Evolutionary conservation across 2,888 invertebrate species (phyloP).

Genomic region (Notodonta ziczac): DNA sequence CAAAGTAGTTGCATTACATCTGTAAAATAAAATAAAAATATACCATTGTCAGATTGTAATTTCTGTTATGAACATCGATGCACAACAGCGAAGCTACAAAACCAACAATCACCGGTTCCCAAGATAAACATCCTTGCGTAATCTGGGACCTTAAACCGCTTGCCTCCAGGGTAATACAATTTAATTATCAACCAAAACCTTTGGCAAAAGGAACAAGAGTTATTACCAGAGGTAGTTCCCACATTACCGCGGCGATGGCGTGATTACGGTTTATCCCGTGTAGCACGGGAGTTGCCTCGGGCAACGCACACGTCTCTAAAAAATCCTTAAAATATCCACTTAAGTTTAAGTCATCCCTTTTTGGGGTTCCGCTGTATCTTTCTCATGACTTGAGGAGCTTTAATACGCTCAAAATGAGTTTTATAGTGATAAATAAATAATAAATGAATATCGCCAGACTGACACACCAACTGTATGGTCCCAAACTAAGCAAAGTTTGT

Average conservation of each 20-base stretch:
- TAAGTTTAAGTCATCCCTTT: background rate
- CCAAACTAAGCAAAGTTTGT: too few species aligned
- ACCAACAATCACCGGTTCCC: background rate
- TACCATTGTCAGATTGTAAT: too few species aligned
- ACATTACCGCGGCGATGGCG: conserved; percentile 53
- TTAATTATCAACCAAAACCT: conserved; percentile 18
- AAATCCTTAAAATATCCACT: conserved; percentile 25
- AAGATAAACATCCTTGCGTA: background rate
- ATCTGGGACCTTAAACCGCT: background rate
- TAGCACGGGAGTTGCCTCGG: conserved; percentile 65
- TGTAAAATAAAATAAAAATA: too few species aligned
- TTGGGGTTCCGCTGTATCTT: background rate
- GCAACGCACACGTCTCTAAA: conserved; percentile 51
- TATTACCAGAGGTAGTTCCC: conserved; percentile 31
- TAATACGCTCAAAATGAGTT: background rate
- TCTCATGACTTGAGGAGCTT: background rate
- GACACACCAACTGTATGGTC: too few species aligned
- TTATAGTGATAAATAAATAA: too few species aligned
- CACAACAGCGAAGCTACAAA: too few species aligned
- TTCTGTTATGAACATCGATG: too few species aligned
- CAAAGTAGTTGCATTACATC: too few species aligned
- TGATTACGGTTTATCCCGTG: conserved; percentile 69
- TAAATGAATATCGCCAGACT: too few species aligned
- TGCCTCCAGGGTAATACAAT: conserved; percentile 7
- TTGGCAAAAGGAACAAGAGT: conserved; percentile 4